Conservation (phyloP, 2,797 vertebrate genomes). For the Luscinia megarhynchos region DNA sequence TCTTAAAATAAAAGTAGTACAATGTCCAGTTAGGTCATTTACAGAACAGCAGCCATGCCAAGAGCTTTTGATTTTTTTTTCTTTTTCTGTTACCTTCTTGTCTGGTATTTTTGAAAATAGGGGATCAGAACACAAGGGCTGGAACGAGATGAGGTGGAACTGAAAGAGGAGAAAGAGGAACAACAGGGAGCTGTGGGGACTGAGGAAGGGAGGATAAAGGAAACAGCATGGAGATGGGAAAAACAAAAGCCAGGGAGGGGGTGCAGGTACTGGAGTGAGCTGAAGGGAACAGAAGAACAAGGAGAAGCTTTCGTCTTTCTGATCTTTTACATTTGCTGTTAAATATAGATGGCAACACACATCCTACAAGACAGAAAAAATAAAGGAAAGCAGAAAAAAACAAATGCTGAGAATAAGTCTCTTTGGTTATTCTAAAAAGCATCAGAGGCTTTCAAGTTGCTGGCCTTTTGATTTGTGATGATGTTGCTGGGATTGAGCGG, state of each 20-base stretch:
- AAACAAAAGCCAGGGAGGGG: conserved; percentile 12
- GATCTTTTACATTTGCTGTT: conserved; percentile 50
- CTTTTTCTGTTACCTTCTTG: neutral
- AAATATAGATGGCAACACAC: conserved; percentile 47
- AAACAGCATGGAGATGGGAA: conserved; percentile 23
- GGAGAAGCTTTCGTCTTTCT: conserved; percentile 31
- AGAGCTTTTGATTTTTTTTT: conserved; percentile 13
- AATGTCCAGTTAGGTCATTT: neutral
- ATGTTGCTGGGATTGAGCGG: neutral
- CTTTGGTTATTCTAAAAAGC: conserved; percentile 33
- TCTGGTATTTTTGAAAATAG: conserved; percentile 3
- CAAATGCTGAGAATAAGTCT: conserved; percentile 13
- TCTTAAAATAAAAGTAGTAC: conserved; percentile 10
- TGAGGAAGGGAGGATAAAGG: conserved; percentile 21
- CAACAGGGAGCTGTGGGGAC: neutral
- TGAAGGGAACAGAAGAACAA: conserved; percentile 37
- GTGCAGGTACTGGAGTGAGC: neutral
- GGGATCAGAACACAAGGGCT: neutral
- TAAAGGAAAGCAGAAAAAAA: conserved; percentile 15
- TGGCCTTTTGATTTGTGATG: conserved; percentile 45
- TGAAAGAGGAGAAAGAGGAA: neutral
- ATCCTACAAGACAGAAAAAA: neutral
- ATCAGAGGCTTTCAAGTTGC: conserved; percentile 34
- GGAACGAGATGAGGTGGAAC: neutral
- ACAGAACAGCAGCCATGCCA: neutral